A percentile compares a stretch with the other conserved stretches of the same genome.
Evolutionary conservation across 2,797 vertebrate genomes (phyloP).

Genomic region (Antrozous pallidus): DNA sequence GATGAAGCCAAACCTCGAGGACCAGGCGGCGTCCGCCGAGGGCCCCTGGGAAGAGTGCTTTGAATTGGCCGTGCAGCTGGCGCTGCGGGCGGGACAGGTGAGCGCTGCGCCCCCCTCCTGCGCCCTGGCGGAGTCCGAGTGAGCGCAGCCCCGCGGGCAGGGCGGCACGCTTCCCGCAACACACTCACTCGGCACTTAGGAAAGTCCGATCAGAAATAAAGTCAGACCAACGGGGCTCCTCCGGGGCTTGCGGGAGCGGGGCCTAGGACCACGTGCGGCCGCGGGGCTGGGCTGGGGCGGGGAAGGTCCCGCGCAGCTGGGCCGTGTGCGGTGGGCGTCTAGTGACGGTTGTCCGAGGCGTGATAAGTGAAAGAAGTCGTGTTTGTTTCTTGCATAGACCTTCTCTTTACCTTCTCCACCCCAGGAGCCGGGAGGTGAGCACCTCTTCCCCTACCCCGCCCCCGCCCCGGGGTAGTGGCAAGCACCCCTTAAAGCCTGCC

Average conservation of each 20-base stretch:
- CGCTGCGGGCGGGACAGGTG: constrained; percentile 87
- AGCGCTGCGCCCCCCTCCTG: constrained; percentile 40
- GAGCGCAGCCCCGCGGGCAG: background rate
- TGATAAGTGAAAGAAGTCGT: background rate
- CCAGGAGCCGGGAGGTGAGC: background rate
- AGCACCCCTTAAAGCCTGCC: background rate
- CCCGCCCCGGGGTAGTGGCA: background rate
- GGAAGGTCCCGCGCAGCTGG: background rate
- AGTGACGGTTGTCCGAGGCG: background rate
- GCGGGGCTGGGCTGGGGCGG: background rate
- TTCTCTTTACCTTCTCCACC: background rate
- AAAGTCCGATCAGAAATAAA: background rate
- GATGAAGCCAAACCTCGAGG: constrained; percentile 79
- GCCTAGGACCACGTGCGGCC: background rate
- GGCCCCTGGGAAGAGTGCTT: constrained; percentile 84
- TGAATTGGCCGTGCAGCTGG: constrained; percentile 86
- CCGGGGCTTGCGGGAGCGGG: background rate
- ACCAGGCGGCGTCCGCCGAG: constrained; percentile 20
- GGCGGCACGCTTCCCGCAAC: background rate
- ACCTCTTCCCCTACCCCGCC: background rate
- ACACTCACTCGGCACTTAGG: background rate
- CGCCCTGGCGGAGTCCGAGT: background rate
- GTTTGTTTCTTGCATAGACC: background rate
- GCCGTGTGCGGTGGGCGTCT: background rate
- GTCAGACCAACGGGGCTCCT: background rate